Conservation (phyloP, 2,113 vertebrate species). For the Channa argus region DNA sequence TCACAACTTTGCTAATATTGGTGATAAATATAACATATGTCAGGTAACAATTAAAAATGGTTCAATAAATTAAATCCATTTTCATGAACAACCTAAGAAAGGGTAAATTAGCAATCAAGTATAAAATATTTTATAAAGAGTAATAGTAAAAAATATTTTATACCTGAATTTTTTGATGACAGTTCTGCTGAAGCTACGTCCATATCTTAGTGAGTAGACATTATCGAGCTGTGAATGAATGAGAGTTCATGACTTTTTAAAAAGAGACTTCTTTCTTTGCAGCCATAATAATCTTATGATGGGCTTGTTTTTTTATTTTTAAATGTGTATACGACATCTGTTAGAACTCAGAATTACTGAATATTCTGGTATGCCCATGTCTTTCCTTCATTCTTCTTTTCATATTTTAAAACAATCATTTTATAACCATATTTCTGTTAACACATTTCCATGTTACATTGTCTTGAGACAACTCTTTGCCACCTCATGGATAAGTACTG, state of each 20-base stretch:
- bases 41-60: no score
- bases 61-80: no score
- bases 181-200: neutral
- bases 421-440: no score
- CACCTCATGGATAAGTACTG: no score
- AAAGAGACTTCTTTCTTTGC: neutral
- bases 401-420: no score
- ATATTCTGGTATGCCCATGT: neutral
- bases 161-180: slow-evolving; percentile 36
- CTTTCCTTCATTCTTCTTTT: no score
- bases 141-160: neutral
- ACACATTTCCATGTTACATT: neutral
- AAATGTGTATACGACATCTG: neutral
- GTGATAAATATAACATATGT: no score
- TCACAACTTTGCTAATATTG: no score
- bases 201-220: neutral
- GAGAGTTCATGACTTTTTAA: neutral
- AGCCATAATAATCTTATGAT: neutral
- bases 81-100: neutral
- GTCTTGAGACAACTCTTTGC: neutral
- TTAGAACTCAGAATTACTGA: neutral
- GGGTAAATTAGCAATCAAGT: neutral
- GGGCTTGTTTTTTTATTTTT: neutral
- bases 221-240: neutral
- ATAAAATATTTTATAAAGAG: neutral